phyloP scores from a whole-genome alignment of 2,797 vertebrate species.

The Pangasius larnaudii region DNA sequence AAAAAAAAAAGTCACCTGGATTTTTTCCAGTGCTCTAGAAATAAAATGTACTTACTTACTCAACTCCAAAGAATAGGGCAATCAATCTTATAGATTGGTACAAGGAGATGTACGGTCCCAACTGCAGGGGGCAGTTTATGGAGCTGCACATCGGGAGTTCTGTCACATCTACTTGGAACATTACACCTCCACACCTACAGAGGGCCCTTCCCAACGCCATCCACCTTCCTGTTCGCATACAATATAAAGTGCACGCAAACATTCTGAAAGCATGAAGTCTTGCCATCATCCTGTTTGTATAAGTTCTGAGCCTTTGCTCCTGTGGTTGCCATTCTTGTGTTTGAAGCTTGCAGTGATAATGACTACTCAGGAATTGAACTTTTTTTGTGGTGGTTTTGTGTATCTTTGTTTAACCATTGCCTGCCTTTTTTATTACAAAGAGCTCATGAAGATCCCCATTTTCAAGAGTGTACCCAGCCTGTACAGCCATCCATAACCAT shows the following conservation, averaged over 20 bases:
- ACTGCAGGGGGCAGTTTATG: not conserved
- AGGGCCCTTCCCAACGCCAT: not conserved
- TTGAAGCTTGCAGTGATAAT: not conserved
- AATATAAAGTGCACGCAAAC: not conserved
- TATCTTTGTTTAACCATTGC: not conserved
- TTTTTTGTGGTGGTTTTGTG: not conserved
- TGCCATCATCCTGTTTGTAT: not conserved
- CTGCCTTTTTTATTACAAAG: not conserved
- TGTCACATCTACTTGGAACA: not conserved
- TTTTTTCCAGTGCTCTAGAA: too few relatives aligned
- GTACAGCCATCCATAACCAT: not conserved
- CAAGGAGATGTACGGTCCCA: not conserved
- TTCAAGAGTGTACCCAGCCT: not conserved
- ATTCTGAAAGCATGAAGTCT: not conserved
- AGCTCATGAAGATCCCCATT: not conserved
- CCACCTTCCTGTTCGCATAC: not conserved
- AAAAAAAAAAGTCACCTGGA: too few relatives aligned
- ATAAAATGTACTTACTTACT: too few relatives aligned
- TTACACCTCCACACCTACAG: not conserved
- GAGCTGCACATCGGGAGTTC: not conserved
- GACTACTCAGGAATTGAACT: not conserved
- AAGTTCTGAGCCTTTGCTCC: not conserved
- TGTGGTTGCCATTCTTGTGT: not conserved
- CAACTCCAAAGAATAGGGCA: not conserved
- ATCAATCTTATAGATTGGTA: not conserved